Conservation (phyloP, 2,113 vertebrate species). For the Chaetodon auriga region DNA sequence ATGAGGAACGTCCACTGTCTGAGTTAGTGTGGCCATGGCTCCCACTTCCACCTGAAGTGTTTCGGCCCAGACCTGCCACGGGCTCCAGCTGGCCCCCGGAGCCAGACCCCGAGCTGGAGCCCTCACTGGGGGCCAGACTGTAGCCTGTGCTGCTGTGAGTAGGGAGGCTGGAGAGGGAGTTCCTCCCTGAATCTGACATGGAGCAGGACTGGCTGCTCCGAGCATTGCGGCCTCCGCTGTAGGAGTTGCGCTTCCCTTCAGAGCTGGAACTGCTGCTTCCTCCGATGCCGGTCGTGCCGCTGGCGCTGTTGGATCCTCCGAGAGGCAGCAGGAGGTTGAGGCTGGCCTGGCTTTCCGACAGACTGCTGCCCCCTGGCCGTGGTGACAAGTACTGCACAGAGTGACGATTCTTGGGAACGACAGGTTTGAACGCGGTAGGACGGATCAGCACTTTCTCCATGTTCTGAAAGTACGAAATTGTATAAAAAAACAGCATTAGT, state of each 20-base stretch:
- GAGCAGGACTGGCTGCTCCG: constrained; percentile 89
- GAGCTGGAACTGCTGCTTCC: constrained; percentile 57
- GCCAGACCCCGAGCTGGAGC: constrained; percentile 75
- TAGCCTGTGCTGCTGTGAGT: constrained; percentile 95
- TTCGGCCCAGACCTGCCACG: constrained; percentile 59
- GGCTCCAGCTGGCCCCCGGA: constrained; percentile 75
- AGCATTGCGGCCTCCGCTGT: constrained; percentile 85
- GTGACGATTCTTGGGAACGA: constrained; percentile 92
- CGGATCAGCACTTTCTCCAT: constrained; percentile 98
- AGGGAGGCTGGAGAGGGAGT: constrained; percentile 97
- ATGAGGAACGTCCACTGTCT: constrained; percentile 97
- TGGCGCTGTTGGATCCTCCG: constrained; percentile 69
- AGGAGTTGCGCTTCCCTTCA: constrained; percentile 89
- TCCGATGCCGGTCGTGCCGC: constrained; percentile 39
- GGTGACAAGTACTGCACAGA: constrained; percentile 89
- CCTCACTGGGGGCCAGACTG: constrained; percentile 89
- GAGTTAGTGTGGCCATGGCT: constrained; percentile 91
- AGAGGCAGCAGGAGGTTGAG: constrained; percentile 91
- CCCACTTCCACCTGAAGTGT: constrained; percentile 61
- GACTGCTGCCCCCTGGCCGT: constrained; percentile 82
- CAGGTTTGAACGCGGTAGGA: constrained; percentile 98
- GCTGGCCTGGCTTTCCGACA: constrained; percentile 96
- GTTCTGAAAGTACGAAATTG: constrained; percentile 85
- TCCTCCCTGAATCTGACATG: constrained; percentile 96
- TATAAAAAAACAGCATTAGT: constrained; percentile 25